A percentile compares a stretch with the other conserved stretches of the same genome.
Evolutionary conservation across 1,140 invertebrate species (phyloP).

Genomic region (Mylabris phalerata): DNA sequence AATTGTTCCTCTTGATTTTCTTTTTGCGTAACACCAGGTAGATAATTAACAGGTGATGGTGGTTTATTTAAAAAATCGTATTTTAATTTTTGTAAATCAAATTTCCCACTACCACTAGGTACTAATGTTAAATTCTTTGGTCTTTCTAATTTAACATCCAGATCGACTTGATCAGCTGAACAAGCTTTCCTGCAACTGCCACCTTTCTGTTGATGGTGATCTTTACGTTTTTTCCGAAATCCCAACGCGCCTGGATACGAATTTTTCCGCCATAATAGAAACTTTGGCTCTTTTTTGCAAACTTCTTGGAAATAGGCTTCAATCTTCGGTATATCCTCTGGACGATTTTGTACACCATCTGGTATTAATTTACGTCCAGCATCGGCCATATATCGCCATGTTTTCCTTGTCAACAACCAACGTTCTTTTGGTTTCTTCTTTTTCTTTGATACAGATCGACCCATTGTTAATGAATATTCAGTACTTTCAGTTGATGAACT

Average conservation of each 20-base stretch:
- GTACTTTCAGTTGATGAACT: constrained; percentile 38
- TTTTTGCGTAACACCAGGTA: constrained; percentile 31
- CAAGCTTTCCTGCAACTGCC: constrained; percentile 58
- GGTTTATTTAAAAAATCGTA: constrained; percentile 52
- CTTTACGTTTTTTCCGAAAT: constrained; percentile 49
- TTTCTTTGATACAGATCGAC: constrained; percentile 46
- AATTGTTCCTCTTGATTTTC: constrained; percentile 51
- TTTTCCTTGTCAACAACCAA: constrained; percentile 80
- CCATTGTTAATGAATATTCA: constrained; percentile 42
- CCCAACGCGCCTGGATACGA: constrained; percentile 65
- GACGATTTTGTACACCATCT: constrained; percentile 60
- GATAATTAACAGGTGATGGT: constrained; percentile 34
- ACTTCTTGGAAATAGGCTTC: constrained; percentile 79
- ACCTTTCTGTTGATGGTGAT: constrained; percentile 52
- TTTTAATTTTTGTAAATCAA: constrained; percentile 59
- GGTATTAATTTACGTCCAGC: constrained; percentile 78
- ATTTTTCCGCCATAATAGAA: constrained; percentile 72
- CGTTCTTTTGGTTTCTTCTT: constrained; percentile 59
- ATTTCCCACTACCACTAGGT: constrained; percentile 49
- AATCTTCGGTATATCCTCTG: constrained; percentile 68
- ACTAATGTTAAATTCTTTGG: constrained; percentile 48
- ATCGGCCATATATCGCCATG: constrained; percentile 85
- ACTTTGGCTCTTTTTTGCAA: constrained; percentile 67
- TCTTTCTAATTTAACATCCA: constrained; percentile 37
- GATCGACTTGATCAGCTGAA: constrained; percentile 56